These are phyloP conservation scores for Aspidiotus rigidus DNA, from an alignment of 2,888 invertebrate species.

Conservation along the genomic window DNA sequence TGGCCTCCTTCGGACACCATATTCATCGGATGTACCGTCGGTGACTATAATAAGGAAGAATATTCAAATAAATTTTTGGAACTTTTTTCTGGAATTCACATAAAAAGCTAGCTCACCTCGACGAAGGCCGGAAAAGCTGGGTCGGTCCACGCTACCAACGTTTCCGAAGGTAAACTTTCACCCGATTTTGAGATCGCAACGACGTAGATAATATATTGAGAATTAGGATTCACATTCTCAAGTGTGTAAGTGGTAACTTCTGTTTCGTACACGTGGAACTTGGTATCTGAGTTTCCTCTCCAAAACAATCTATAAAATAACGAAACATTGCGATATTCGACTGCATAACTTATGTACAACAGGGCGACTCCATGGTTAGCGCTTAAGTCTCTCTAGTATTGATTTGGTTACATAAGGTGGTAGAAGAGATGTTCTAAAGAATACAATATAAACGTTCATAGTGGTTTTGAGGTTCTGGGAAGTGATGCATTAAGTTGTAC, in stretches of 20 bases:
- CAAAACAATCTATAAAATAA: constrained; percentile 54
- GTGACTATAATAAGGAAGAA: constrained; percentile 51
- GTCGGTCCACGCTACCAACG: constrained; percentile 75
- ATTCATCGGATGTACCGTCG: constrained; percentile 73
- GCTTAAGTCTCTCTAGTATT: neutral
- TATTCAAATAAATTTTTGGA: neutral
- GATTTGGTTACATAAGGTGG: constrained; percentile 45
- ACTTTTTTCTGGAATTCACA: neutral
- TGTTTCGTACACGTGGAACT: constrained; percentile 54
- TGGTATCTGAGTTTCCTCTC: constrained; percentile 56
- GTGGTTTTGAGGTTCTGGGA: too few relatives aligned
- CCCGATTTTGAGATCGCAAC: constrained; percentile 60
- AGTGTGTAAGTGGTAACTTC: constrained; percentile 62
- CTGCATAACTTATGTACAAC: neutral
- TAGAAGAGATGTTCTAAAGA: too few relatives aligned
- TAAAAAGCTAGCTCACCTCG: constrained; percentile 50
- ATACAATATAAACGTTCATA: too few relatives aligned
- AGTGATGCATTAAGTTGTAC: too few relatives aligned
- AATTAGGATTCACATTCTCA: constrained; percentile 64
- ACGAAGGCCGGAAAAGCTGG: constrained; percentile 79
- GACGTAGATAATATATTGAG: constrained; percentile 71
- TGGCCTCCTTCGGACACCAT: constrained; percentile 73
- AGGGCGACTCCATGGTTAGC: neutral
- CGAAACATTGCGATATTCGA: too few relatives aligned
- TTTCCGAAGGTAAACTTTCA: constrained; percentile 68